These are phyloP conservation scores for Bubo blakistoni DNA, from an alignment of 2,113 vertebrate species.

Conservation along the genomic window DNA sequence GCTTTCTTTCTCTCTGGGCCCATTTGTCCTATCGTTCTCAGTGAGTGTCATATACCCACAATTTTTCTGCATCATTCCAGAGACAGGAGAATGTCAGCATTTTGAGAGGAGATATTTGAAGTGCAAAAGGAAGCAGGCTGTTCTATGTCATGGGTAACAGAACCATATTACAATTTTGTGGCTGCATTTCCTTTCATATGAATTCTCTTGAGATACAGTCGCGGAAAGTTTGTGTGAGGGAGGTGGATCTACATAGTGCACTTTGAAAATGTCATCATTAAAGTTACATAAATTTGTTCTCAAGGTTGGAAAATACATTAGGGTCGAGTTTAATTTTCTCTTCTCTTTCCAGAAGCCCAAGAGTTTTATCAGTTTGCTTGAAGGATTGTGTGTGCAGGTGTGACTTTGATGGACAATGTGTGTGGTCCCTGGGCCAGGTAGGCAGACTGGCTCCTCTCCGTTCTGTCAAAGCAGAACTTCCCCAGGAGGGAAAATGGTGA, in stretches of 20 bases:
- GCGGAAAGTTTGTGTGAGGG: neutral
- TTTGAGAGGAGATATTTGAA: neutral
- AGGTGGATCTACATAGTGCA: neutral
- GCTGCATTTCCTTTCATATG: neutral
- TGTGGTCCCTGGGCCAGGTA: neutral
- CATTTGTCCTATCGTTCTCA: neutral
- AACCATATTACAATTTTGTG: neutral
- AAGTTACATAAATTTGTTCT: neutral
- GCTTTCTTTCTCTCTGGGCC: neutral
- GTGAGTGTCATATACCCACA: fast-evolving
- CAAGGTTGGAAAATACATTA: neutral
- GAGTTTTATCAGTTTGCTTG: neutral
- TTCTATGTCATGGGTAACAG: neutral
- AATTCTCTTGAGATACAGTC: neutral
- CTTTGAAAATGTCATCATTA: neutral
- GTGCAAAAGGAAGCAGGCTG: neutral
- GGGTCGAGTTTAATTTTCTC: neutral
- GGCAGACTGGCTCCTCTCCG: neutral
- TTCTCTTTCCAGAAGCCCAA: neutral
- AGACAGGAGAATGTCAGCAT: neutral
- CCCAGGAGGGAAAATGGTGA: neutral
- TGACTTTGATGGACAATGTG: neutral
- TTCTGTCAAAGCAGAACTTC: neutral
- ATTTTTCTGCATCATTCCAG: neutral
- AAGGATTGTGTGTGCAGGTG: neutral